phyloP scores from a whole-genome alignment of 2,113 vertebrate species.

The Seriola quinqueradiata region DNA sequence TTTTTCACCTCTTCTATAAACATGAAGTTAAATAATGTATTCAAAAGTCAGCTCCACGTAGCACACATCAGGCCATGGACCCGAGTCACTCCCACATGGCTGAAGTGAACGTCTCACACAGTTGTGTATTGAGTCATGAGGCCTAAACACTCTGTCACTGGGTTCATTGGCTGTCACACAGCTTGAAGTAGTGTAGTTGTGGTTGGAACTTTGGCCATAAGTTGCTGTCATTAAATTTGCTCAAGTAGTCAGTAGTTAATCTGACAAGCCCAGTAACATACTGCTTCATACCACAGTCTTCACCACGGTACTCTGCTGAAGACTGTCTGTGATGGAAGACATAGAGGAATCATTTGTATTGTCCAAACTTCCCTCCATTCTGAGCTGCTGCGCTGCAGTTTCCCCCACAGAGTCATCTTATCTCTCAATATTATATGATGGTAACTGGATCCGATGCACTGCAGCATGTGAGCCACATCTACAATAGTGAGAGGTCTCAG shows the following conservation, averaged over 20 bases:
- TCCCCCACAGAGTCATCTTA: neutral
- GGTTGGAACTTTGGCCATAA: slow-evolving; percentile 34
- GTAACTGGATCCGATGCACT: neutral
- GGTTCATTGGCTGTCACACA: slow-evolving; percentile 45
- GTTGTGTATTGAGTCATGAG: slow-evolving; percentile 37
- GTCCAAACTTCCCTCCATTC: neutral
- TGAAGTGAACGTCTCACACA: slow-evolving; percentile 30
- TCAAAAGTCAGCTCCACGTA: neutral
- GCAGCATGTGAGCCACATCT: neutral
- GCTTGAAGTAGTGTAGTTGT: slow-evolving; percentile 33
- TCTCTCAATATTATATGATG: neutral
- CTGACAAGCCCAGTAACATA: slow-evolving; percentile 21
- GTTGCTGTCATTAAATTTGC: slow-evolving; percentile 25
- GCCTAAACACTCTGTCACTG: slow-evolving; percentile 14
- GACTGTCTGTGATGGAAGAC: neutral
- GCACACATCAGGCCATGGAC: neutral
- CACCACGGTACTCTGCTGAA: neutral
- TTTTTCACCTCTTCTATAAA: neutral
- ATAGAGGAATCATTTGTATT: neutral
- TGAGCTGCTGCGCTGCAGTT: neutral
- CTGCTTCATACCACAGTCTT: slow-evolving; percentile 2
- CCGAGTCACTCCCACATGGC: slow-evolving; percentile 44
- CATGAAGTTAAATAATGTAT: neutral
- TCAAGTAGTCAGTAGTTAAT: slow-evolving; percentile 34
- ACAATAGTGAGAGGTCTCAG: slow-evolving; percentile 17